A percentile compares a stretch with the other conserved stretches of the same genome.
phyloP scores from a whole-genome alignment of 2,888 invertebrate genomes.

The Apamea sordens region DNA sequence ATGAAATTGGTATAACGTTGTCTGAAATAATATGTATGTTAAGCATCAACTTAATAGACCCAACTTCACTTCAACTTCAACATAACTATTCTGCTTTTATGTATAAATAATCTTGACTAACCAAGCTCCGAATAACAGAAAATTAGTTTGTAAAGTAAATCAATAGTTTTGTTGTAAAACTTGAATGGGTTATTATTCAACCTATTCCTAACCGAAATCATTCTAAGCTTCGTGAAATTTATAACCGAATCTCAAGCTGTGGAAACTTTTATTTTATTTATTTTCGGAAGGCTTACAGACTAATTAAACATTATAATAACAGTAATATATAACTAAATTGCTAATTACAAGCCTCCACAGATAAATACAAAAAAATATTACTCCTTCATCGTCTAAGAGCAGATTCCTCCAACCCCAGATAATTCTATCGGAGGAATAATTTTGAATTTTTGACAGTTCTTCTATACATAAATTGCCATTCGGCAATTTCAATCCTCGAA shows the following conservation, averaged over 20 bases:
- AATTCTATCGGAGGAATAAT: too few species aligned
- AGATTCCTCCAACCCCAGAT: too few species aligned
- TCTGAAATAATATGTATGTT: background rate
- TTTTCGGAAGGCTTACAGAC: too few species aligned
- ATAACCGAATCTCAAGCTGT: background rate
- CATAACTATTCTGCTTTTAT: background rate
- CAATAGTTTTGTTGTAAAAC: background rate
- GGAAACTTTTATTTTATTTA: background rate
- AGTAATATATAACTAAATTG: too few species aligned
- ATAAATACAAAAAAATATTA: too few species aligned
- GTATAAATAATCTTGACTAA: conserved; percentile 5
- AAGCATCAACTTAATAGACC: background rate
- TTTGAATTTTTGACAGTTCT: too few species aligned
- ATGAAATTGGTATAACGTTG: background rate
- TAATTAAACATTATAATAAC: too few species aligned
- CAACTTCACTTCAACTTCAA: background rate
- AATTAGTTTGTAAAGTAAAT: conserved; percentile 23
- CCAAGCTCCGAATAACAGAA: background rate
- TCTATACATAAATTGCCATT: too few species aligned
- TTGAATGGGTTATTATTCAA: background rate
- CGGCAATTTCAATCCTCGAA: too few species aligned
- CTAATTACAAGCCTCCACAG: too few species aligned
- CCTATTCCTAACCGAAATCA: background rate
- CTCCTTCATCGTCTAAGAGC: too few species aligned
- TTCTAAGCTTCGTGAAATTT: background rate